Evolutionary conservation across 2,888 invertebrate genomes (phyloP), one percentile per base, ranked within the genome.

Genomic region (Dicycla oo): DNA sequence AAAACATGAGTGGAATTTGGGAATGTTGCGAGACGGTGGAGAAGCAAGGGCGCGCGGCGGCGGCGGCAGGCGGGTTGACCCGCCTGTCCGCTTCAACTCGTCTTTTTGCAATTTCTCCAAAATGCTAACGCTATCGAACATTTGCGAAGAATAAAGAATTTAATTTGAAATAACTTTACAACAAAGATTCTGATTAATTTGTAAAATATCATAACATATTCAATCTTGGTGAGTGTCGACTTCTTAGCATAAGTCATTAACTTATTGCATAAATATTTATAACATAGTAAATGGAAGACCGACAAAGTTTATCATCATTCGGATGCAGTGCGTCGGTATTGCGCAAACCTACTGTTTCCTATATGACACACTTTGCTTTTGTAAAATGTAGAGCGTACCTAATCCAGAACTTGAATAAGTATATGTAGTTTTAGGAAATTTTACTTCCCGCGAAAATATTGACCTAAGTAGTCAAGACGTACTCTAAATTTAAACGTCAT

Each of bases 271-370:
- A 78, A 57, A 75, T 76, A 79, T 72, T 61, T 75, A 65, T 73
- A 83, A 80, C 83, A 84, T 86, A 88, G 84, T 88, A 80, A 85
- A 88, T 87, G 84, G 85, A 88, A 87, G 91, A 93, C 94, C 95
- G 95, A 95, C 95, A 95, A 95, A 95, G 93, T 95, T 95, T 95
- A 95, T 95, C 95, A 91, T 86, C 81, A 88, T 87, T 95, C 95
- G 95, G 95, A 96, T 95, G 95, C 93, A 91, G 89, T 85, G 89
- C 89, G 93, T 90, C 94, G 93, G 92, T 91, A 90, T 95, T 95
- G 94, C 94, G 94, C 94, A 95, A 95, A 94, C 92, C 78, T 87
- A 87, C 85, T 83, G 81, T 83, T 86, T 87, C 86, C 83, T 85
- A 73, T 75, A 75, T 76, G 53, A 70, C 75, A 80, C 56, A 78